A percentile compares a stretch with the other conserved stretches of the same genome.
Conservation (phyloP, 2,113 vertebrate genomes). For the Myxocyprinus asiaticus region DNA sequence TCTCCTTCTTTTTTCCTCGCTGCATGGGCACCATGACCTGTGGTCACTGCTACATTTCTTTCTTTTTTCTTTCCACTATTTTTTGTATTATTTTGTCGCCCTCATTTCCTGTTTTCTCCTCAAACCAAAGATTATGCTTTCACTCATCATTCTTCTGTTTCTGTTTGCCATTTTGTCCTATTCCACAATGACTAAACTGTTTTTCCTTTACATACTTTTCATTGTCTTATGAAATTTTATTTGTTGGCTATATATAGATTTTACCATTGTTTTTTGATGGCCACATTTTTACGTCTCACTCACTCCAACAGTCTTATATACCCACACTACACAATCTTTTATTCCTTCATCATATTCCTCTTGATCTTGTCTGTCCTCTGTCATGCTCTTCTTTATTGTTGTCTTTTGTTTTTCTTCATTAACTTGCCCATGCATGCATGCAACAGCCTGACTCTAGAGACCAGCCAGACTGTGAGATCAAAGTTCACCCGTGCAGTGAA, state of each 20-base stretch:
- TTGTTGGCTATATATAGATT: slow-evolving; percentile 73
- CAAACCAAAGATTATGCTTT: slow-evolving; percentile 79
- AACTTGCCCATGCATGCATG: slow-evolving; percentile 88
- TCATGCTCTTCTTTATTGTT: slow-evolving; percentile 61
- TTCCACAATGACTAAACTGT: slow-evolving; percentile 83
- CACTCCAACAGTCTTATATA: slow-evolving; percentile 18
- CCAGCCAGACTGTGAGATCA: slow-evolving; percentile 71
- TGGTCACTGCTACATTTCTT: slow-evolving; percentile 68
- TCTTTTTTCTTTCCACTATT: slow-evolving; percentile 56
- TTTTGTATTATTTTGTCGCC: slow-evolving; percentile 60
- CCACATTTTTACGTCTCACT: slow-evolving; percentile 2
- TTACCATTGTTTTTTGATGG: slow-evolving; percentile 59
- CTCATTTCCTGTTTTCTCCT: slow-evolving; percentile 33
- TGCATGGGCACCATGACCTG: slow-evolving; percentile 80
- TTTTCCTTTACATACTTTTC: slow-evolving; percentile 90
- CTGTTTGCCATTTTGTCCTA: slow-evolving; percentile 84
- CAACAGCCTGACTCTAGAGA: slow-evolving; percentile 95
- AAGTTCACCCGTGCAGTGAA: slow-evolving; percentile 69
- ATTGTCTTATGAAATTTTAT: slow-evolving; percentile 83
- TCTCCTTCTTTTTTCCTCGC: slow-evolving; percentile 69
- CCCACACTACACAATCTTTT: slow-evolving; percentile 29
- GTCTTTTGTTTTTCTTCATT: slow-evolving; percentile 82
- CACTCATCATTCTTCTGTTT: slow-evolving; percentile 83
- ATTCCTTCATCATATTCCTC: slow-evolving; percentile 38
- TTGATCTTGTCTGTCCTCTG: slow-evolving; percentile 60